A percentile compares a stretch with the other conserved stretches of the same genome.
Conservation (phyloP, 2,797 vertebrate species). For the Fratercula arctica region DNA sequence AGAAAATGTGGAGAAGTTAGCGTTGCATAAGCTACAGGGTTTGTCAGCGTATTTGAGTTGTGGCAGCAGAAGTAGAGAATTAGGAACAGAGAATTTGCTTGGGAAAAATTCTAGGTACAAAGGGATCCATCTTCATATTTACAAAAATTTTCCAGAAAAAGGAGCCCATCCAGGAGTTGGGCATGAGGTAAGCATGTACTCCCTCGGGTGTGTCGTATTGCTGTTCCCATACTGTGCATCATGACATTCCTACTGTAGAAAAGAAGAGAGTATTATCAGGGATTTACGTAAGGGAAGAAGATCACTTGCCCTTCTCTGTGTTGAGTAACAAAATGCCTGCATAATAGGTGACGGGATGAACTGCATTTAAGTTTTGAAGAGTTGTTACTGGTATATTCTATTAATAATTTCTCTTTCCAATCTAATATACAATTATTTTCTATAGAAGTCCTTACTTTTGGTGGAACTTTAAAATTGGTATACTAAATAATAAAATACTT, state of each 20-base stretch:
- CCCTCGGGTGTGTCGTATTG: neutral
- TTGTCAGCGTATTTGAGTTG: neutral
- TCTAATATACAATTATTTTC: neutral
- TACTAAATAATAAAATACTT: slow-evolving; percentile 22
- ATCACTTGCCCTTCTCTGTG: neutral
- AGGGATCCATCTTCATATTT: neutral
- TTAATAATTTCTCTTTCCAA: neutral
- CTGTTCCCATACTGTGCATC: neutral
- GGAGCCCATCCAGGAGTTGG: neutral
- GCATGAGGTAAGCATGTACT: neutral
- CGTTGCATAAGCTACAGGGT: neutral
- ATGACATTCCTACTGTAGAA: neutral
- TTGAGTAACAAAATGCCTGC: neutral
- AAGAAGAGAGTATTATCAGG: neutral
- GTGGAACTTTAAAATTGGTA: neutral
- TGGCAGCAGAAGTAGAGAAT: neutral
- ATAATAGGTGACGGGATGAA: neutral
- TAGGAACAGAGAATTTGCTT: neutral
- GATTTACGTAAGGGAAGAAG: neutral
- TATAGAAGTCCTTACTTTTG: neutral
- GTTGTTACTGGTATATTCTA: neutral
- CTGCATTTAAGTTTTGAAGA: neutral
- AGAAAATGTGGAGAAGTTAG: neutral
- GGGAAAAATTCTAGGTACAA: neutral
- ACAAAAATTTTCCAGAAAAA: neutral